phyloP scores from a whole-genome alignment of 2,888 invertebrate genomes.

The Lithosia quadra region DNA sequence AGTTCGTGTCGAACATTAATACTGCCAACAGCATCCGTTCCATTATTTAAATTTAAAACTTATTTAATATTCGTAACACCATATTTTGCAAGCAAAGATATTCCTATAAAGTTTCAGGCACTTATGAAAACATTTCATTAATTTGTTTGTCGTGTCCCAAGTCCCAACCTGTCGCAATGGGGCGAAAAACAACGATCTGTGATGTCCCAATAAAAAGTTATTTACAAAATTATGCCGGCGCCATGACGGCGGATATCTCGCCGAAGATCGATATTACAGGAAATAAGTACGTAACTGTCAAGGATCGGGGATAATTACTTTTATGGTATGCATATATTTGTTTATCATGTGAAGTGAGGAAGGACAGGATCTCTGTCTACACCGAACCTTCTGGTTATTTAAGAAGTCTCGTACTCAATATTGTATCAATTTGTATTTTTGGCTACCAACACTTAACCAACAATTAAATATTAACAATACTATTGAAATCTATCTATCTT shows the following conservation, averaged over 20 bases:
- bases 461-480: no score
- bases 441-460: no score
- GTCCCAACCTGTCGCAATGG: conserved; percentile 29
- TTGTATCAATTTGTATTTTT: no score
- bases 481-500: no score
- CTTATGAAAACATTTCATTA: conserved; percentile 37
- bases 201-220: conserved; percentile 72
- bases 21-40: neutral
- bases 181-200: conserved; percentile 57
- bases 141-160: conserved; percentile 41
- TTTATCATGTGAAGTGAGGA: no score
- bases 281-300: conserved; percentile 45
- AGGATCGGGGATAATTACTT: neutral
- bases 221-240: conserved; percentile 70
- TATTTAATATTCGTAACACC: neutral
- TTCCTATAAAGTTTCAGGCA: conserved; percentile 4
- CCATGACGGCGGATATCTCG: conserved; percentile 61
- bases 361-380: no score
- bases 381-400: no score
- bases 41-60: neutral
- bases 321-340: neutral
- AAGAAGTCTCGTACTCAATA: no score
- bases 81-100: neutral
- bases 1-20: neutral
- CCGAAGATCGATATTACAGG: conserved; percentile 62